Conservation (phyloP, 2,888 invertebrate species). For the Morpho deidamia region DNA sequence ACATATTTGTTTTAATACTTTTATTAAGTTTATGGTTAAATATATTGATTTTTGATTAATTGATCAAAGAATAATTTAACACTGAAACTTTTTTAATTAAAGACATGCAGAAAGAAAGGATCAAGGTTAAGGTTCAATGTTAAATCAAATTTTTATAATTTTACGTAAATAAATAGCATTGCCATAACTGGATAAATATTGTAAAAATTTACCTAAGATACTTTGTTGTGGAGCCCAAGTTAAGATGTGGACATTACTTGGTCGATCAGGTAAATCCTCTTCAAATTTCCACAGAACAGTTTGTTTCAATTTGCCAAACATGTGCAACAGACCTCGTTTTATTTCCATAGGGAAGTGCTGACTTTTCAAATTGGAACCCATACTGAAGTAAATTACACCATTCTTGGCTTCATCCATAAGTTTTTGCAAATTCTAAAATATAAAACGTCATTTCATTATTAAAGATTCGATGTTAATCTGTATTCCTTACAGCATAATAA, state of each 20-base stretch:
- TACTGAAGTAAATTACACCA: constrained; percentile 56
- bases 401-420: constrained; percentile 44
- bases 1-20: too few species aligned
- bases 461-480: too few species aligned
- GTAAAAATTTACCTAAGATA: constrained; percentile 34
- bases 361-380: constrained; percentile 50
- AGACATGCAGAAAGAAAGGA: too few species aligned
- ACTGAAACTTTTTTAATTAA: too few species aligned
- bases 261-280: constrained; percentile 37
- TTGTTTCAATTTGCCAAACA: constrained; percentile 50
- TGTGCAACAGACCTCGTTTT: constrained; percentile 35
- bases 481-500: too few species aligned
- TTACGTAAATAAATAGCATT: background rate
- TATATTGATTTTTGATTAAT: too few species aligned
- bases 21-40: too few species aligned
- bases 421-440: constrained; percentile 39
- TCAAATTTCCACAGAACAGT: constrained; percentile 60
- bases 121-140: too few species aligned
- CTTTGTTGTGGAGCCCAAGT: constrained; percentile 34
- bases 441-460: background rate
- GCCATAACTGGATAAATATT: background rate
- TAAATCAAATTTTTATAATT: background rate
- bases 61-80: too few species aligned
- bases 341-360: constrained; percentile 36
- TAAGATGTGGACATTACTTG: constrained; percentile 30